phyloP scores from a whole-genome alignment of 2,888 invertebrate species.

The Amiota mariae region DNA sequence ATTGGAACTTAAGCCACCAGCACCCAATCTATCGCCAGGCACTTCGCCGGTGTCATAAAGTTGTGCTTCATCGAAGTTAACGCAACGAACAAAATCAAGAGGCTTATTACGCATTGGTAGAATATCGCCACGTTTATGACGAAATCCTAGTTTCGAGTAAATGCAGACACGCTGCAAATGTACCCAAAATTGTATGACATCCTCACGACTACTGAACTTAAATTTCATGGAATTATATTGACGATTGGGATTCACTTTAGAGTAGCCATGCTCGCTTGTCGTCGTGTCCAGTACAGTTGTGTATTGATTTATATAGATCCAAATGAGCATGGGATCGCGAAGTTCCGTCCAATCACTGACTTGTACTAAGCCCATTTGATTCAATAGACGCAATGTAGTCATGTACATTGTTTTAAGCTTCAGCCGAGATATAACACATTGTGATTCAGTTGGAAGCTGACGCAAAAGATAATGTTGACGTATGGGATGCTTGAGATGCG shows the following conservation, averaged over 20 bases:
- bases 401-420: conserved; percentile 59
- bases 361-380: conserved; percentile 81
- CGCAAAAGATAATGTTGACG: conserved; percentile 79
- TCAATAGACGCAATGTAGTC: conserved; percentile 76
- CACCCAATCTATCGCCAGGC: conserved; percentile 80
- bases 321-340: conserved; percentile 79
- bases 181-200: conserved; percentile 81
- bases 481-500: conserved; percentile 80
- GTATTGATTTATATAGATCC: conserved; percentile 81
- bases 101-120: conserved; percentile 35
- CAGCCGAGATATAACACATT: conserved; percentile 60
- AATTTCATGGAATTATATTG: conserved; percentile 77
- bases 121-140: conserved; percentile 41
- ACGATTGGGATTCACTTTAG: conserved; percentile 76
- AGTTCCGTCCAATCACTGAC: conserved; percentile 77
- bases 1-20: conserved; percentile 82
- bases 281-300: conserved; percentile 80
- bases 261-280: conserved; percentile 78
- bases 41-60: conserved; percentile 76
- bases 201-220: conserved; percentile 75
- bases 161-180: conserved; percentile 81
- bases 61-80: conserved; percentile 63
- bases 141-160: conserved; percentile 77
- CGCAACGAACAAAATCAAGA: conserved; percentile 50
- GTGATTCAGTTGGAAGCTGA: conserved; percentile 75